phyloP scores from a whole-genome alignment of 2,113 vertebrate genomes.

The Empidonax alnorum region DNA sequence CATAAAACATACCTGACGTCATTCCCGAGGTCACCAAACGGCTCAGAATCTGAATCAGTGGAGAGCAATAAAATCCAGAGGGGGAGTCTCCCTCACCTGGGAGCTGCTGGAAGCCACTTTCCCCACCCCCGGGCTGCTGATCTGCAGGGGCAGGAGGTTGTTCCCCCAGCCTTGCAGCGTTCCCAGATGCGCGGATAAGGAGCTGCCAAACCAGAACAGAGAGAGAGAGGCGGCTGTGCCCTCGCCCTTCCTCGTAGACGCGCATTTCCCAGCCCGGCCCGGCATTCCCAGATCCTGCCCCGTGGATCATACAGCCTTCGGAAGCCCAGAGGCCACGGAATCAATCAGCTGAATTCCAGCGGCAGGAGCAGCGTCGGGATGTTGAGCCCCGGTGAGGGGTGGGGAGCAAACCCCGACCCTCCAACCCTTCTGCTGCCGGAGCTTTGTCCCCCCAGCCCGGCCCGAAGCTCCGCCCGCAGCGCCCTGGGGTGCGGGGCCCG shows the following conservation, averaged over 20 bases:
- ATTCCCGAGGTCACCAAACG: neutral
- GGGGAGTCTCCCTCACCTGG: neutral
- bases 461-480: constrained; percentile 13
- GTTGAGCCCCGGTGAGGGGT: constrained; percentile 20
- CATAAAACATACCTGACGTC: rapidly evolving
- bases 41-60: neutral
- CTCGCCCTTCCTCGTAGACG: neutral
- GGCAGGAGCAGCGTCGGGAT: constrained; percentile 2
- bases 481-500: neutral
- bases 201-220: neutral
- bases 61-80: neutral
- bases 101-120: neutral
- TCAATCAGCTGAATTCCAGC: constrained; percentile 32
- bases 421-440: neutral
- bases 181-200: neutral
- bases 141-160: neutral
- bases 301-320: neutral
- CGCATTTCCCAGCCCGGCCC: neutral
- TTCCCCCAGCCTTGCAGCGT: rapidly evolving
- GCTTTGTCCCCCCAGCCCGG: neutral
- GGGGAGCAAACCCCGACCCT: constrained; percentile 19
- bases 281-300: neutral
- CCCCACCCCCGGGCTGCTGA: neutral
- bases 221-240: neutral
- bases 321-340: constrained; percentile 16